Conservation (phyloP, 2,113 vertebrate species). For the Cyprinus carpio region DNA sequence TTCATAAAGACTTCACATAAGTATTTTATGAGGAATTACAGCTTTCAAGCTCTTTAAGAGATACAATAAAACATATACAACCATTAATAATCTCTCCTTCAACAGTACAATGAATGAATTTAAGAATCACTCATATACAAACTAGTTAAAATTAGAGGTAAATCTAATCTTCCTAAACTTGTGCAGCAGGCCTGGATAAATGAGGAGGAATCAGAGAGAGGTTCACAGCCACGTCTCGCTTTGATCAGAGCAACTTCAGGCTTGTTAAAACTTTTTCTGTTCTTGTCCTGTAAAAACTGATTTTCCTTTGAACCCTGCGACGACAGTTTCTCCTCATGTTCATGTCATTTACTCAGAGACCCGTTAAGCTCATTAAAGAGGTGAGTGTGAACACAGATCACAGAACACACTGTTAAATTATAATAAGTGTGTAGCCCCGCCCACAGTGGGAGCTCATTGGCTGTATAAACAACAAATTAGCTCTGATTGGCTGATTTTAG, state of each 20-base stretch:
- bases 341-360: not conserved
- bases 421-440: not conserved
- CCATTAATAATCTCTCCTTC: too few relatives aligned
- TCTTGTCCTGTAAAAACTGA: slow-evolving; percentile 9
- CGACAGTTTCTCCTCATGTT: not conserved
- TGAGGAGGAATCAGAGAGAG: not conserved
- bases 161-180: not conserved
- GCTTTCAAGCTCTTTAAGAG: too few relatives aligned
- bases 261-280: slow-evolving; percentile 50
- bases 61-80: too few relatives aligned
- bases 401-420: too few relatives aligned
- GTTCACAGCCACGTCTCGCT: slow-evolving; percentile 8
- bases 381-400: not conserved
- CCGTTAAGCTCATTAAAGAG: not conserved
- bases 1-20: too few relatives aligned
- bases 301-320: slow-evolving; percentile 47
- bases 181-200: not conserved
- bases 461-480: not conserved
- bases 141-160: not conserved
- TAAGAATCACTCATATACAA: not conserved
- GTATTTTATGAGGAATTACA: too few relatives aligned
- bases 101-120: not conserved
- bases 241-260: slow-evolving; percentile 55
- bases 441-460: not conserved
- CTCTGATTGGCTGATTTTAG: not conserved